phyloP scores from a whole-genome alignment of 2,113 vertebrate species.

The Mixornis gularis region DNA sequence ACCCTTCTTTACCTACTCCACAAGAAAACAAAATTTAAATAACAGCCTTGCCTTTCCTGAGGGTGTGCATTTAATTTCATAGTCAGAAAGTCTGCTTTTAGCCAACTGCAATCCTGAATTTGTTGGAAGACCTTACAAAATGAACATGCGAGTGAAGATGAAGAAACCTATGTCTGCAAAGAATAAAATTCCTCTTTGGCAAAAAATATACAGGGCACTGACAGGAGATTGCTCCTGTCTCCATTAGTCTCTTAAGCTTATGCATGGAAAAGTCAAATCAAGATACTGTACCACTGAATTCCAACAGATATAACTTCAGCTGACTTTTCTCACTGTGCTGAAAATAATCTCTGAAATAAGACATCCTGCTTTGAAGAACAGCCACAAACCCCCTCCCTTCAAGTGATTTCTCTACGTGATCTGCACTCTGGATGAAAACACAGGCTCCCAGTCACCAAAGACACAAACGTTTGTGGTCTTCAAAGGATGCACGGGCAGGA shows the following conservation, averaged over 20 bases:
- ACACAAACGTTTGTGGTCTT: not conserved
- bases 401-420: not conserved
- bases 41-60: conserved; percentile 43
- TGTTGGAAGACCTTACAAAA: conserved; percentile 12
- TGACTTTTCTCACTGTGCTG: not conserved
- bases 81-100: not conserved
- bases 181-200: conserved; percentile 36
- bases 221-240: not conserved
- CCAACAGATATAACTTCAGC: not conserved
- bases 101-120: not conserved
- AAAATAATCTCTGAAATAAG: not conserved
- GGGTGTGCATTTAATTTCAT: not conserved
- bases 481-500: not conserved
- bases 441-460: not conserved
- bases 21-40: not conserved
- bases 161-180: not conserved
- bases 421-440: not conserved
- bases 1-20: not conserved
- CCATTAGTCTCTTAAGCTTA: not conserved
- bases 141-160: not conserved
- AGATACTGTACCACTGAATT: not conserved
- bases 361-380: not conserved
- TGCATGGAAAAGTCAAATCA: not conserved
- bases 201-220: not conserved
- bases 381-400: not conserved